Conservation (phyloP, 2,888 invertebrate species). For the Drosophila quinaria region DNA sequence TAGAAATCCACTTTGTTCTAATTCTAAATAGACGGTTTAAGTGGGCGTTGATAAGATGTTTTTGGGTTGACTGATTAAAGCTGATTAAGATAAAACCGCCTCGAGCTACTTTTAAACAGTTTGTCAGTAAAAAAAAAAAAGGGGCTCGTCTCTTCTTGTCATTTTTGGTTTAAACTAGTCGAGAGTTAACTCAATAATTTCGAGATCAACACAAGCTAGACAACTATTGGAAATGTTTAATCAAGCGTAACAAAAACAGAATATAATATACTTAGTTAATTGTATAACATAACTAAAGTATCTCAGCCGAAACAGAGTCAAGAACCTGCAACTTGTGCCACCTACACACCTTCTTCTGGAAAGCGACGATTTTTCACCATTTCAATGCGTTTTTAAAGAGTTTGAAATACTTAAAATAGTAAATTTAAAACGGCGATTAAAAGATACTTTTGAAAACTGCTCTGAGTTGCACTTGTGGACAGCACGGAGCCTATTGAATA, state of each 20-base stretch:
- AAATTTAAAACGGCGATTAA: background rate
- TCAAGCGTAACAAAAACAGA: constrained; percentile 24
- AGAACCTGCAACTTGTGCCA: background rate
- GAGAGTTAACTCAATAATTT: background rate
- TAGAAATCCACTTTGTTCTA: background rate
- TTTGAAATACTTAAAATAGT: background rate
- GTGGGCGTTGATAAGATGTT: constrained; percentile 3
- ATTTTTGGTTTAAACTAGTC: background rate
- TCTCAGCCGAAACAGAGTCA: constrained; percentile 2
- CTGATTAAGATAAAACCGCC: constrained; percentile 33
- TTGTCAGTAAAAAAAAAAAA: constrained; percentile 1
- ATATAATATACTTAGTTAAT: background rate
- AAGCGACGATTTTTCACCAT: constrained; percentile 84
- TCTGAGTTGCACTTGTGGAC: constrained; percentile 47
- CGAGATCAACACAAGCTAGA: background rate
- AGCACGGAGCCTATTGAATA: constrained; percentile 68
- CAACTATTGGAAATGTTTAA: background rate
- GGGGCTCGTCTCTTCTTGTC: constrained; percentile 69
- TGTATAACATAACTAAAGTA: background rate
- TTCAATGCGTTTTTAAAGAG: constrained; percentile 13
- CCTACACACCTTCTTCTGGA: constrained; percentile 76
- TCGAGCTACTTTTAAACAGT: constrained; percentile 21
- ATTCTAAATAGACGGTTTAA: background rate
- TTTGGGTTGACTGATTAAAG: background rate
- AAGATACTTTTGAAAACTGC: constrained; percentile 28